Percentiles rank a stretch among this genome's conserved stretches.
phyloP scores from a whole-genome alignment of 2,797 vertebrate genomes.

The Leuciscus waleckii region DNA sequence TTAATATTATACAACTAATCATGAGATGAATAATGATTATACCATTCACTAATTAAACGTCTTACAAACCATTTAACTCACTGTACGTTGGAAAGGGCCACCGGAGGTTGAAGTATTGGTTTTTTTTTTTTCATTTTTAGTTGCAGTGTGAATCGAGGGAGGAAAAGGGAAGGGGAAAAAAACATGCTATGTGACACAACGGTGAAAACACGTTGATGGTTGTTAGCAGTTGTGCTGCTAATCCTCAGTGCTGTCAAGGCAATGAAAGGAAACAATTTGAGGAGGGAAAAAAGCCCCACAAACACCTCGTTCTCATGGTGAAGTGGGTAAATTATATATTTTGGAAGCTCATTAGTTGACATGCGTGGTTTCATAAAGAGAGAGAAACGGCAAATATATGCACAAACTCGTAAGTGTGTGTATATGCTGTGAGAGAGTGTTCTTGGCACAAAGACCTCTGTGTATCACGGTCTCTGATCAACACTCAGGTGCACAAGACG shows the following conservation, averaged over 20 bases:
- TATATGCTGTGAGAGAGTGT: constrained; percentile 38
- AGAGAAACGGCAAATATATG: constrained; percentile 54
- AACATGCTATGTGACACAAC: constrained; percentile 70
- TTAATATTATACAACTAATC: constrained; percentile 96
- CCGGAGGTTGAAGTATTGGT: constrained; percentile 83
- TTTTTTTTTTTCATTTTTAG: constrained; percentile 76
- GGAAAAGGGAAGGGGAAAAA: constrained; percentile 17
- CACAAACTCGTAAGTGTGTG: constrained; percentile 26
- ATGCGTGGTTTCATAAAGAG: constrained; percentile 59
- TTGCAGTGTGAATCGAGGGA: constrained; percentile 56
- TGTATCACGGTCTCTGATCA: constrained; percentile 69
- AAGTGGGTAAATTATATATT: constrained; percentile 63
- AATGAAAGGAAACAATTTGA: constrained; percentile 72
- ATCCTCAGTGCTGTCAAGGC: constrained; percentile 74
- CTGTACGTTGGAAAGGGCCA: constrained; percentile 85
- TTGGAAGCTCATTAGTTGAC: constrained; percentile 69
- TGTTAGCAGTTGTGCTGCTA: constrained; percentile 73
- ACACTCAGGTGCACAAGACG: constrained; percentile 70
- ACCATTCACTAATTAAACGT: constrained; percentile 97
- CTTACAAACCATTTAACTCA: constrained; percentile 96
- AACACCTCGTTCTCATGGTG: constrained; percentile 63
- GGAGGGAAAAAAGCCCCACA: constrained; percentile 60
- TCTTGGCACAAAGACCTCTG: constrained; percentile 60
- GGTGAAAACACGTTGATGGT: constrained; percentile 75
- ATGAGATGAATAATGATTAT: constrained; percentile 97